Percentiles rank a stretch among this genome's conserved stretches.
Conservation (phyloP, 2,113 vertebrate genomes). For the Vidua macroura region DNA sequence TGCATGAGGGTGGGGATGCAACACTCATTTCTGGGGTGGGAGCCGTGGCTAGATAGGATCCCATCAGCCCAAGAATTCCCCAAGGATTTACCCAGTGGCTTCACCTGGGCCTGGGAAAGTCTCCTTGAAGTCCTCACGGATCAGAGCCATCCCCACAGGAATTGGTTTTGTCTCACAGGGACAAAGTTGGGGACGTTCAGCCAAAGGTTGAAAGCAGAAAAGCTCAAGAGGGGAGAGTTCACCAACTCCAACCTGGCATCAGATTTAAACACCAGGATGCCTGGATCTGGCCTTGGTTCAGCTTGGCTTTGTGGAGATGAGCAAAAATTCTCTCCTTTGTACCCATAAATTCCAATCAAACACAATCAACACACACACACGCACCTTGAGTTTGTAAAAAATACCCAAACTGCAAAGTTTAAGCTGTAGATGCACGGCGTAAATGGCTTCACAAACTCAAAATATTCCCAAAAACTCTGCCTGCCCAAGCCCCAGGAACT, state of each 20-base stretch:
- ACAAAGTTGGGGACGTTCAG: neutral
- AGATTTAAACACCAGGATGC: neutral
- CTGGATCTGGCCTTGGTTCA: neutral
- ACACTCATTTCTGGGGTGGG: neutral
- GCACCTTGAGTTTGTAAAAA: neutral
- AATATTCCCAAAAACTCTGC: neutral
- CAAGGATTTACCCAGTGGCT: accelerated
- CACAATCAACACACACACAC: neutral
- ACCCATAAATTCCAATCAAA: neutral
- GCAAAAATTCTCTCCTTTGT: neutral
- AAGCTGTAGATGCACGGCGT: accelerated
- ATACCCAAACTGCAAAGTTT: neutral
- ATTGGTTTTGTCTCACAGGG: neutral
- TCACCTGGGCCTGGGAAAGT: neutral
- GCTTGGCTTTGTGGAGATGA: neutral
- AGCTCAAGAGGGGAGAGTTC: neutral
- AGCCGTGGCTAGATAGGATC: neutral
- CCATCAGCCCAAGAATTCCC: neutral
- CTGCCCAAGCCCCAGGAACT: neutral
- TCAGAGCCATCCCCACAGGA: neutral
- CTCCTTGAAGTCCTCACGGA: neutral
- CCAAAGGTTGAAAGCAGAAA: neutral
- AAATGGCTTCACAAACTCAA: neutral
- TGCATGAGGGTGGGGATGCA: no score
- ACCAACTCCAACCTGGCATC: neutral